These are phyloP conservation scores for Drosophila erecta DNA, from an alignment of 1,140 invertebrate species.

Conservation along the genomic window DNA sequence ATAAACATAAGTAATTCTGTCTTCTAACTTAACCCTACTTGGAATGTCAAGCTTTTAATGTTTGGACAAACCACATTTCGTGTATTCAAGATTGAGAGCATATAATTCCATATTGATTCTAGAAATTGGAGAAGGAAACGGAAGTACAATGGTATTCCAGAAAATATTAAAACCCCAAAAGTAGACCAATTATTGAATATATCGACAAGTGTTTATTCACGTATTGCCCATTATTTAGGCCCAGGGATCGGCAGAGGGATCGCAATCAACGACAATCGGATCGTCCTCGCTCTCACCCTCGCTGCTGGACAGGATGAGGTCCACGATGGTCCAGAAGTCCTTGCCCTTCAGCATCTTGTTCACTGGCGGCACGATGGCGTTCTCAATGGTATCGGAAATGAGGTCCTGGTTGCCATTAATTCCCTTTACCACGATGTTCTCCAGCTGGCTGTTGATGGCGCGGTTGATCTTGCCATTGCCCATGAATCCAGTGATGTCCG, in stretches of 20 bases:
- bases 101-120: not conserved
- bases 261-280: conserved; percentile 72
- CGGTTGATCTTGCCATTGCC: conserved; percentile 73
- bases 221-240: conserved; percentile 49
- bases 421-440: conserved; percentile 59
- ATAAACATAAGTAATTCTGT: not conserved
- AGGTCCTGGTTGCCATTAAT: conserved; percentile 65
- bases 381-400: conserved; percentile 72
- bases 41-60: not conserved
- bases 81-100: too few relatives aligned
- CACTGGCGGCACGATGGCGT: conserved; percentile 66
- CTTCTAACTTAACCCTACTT: too few relatives aligned
- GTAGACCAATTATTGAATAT: conserved; percentile 21
- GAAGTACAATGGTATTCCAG: not conserved
- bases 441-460: conserved; percentile 68
- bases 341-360: conserved; percentile 80
- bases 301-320: conserved; percentile 68
- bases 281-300: conserved; percentile 71
- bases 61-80: too few relatives aligned
- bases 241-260: conserved; percentile 75
- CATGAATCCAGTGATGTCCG: conserved; percentile 73
- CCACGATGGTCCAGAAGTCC: conserved; percentile 77
- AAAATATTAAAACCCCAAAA: conserved; percentile 26
- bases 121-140: not conserved
- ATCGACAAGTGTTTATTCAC: conserved; percentile 29